Conservation (phyloP, 2,797 vertebrate species). For the Selene dorsalis region DNA sequence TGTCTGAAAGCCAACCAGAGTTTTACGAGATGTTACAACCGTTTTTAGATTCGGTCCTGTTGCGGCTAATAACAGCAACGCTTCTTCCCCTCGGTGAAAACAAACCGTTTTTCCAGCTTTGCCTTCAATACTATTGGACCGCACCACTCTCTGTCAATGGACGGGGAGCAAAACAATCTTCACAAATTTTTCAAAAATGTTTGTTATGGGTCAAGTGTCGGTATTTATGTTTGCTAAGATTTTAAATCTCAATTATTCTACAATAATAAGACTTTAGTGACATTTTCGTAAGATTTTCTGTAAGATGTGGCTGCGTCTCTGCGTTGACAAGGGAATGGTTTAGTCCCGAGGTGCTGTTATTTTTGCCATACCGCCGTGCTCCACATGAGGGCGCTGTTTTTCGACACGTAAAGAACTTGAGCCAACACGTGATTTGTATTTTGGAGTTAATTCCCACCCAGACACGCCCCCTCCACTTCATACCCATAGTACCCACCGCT, state of each 20-base stretch:
- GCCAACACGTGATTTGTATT: constrained; percentile 75
- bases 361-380: constrained; percentile 81
- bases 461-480: constrained; percentile 51
- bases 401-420: neutral
- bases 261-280: rapidly evolving
- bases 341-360: constrained; percentile 75
- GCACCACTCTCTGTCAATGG: constrained; percentile 57
- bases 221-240: rapidly evolving
- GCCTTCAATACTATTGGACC: constrained; percentile 84
- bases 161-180: constrained; percentile 24
- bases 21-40: constrained; percentile 42
- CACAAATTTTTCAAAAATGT: rapidly evolving
- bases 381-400: constrained; percentile 58
- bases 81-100: constrained; percentile 66
- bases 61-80: neutral
- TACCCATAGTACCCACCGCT: neutral
- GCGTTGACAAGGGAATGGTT: constrained; percentile 66
- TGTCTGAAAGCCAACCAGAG: constrained; percentile 32
- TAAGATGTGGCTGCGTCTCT: neutral
- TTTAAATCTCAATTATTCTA: rapidly evolving
- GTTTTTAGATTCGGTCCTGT: constrained; percentile 45
- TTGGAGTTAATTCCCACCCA: constrained; percentile 49
- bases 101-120: constrained; percentile 76
- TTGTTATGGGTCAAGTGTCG: rapidly evolving
- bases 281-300: rapidly evolving